A percentile compares a stretch with the other conserved stretches of the same genome.
These are phyloP conservation scores for Synchiropus splendidus DNA, from an alignment of 2,113 vertebrate genomes.

Conservation along the genomic window DNA sequence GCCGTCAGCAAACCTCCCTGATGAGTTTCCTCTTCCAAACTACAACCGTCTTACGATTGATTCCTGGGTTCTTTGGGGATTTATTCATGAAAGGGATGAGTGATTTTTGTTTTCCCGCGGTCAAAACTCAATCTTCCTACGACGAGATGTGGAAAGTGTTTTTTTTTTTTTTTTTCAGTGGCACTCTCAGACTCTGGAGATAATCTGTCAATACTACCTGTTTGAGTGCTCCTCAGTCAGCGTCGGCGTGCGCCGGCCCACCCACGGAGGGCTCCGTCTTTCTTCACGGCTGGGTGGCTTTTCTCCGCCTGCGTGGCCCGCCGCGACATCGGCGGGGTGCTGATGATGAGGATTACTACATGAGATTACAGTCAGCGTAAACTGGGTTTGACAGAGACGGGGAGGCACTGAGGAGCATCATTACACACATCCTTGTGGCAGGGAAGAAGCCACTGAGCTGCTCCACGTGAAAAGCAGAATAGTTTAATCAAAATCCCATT, in stretches of 20 bases:
- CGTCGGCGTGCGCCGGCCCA: conserved; percentile 20
- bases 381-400: conserved; percentile 24
- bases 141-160: conserved; percentile 8
- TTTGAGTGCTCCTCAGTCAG: conserved; percentile 16
- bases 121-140: conserved; percentile 28
- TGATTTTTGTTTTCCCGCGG: too few species aligned
- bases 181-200: conserved; percentile 34
- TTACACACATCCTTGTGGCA: too few species aligned
- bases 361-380: conserved; percentile 22
- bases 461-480: too few species aligned
- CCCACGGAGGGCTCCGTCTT: conserved; percentile 20
- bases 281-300: conserved; percentile 26
- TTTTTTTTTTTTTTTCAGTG: conserved; percentile 25
- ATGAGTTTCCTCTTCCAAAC: too few species aligned
- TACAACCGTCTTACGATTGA: too few species aligned
- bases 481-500: too few species aligned
- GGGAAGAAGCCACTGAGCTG: too few species aligned
- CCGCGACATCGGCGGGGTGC: too few species aligned
- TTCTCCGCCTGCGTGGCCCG: conserved; percentile 17
- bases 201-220: conserved; percentile 31
- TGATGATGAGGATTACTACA: conserved; percentile 19
- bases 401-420: conserved; percentile 4
- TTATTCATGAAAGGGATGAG: too few species aligned
- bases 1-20: too few species aligned
- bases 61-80: too few species aligned